These are phyloP conservation scores for Chalcosyrphus nemorum DNA, from an alignment of 2,888 invertebrate genomes.

Conservation along the genomic window DNA sequence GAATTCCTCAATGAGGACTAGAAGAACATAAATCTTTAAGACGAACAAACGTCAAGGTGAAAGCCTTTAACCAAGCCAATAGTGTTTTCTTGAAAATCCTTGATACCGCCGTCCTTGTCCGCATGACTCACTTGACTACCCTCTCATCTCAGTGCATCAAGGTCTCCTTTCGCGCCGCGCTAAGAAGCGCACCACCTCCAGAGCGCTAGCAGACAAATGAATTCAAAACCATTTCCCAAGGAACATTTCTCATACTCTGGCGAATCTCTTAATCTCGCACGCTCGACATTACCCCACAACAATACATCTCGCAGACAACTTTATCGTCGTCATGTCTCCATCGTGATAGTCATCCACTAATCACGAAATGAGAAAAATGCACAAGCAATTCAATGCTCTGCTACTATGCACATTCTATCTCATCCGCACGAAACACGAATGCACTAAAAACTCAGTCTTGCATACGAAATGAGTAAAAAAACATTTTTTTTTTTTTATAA, in stretches of 20 bases:
- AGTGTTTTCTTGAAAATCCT: no score
- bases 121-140: not conserved
- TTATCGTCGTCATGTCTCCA: slow-evolving; percentile 19
- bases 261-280: not conserved
- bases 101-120: not conserved
- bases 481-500: not conserved
- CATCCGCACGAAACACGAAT: slow-evolving; percentile 61
- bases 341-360: slow-evolving; percentile 49
- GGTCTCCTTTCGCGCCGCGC: slow-evolving; percentile 1
- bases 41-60: not conserved
- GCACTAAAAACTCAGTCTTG: slow-evolving; percentile 68
- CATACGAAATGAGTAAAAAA: slow-evolving; percentile 54
- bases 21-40: no score
- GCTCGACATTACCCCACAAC: slow-evolving; percentile 21
- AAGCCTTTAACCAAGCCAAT: no score
- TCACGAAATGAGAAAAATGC: slow-evolving; percentile 51
- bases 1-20: no score
- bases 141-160: not conserved
- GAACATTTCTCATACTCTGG: slow-evolving; percentile 9
- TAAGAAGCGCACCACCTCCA: not conserved
- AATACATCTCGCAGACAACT: slow-evolving; percentile 44
- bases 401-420: slow-evolving; percentile 24
- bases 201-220: slow-evolving; percentile 8
- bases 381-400: slow-evolving; percentile 42
- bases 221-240: slow-evolving; percentile 31